Evolutionary conservation across 1,140 invertebrate genomes (phyloP).

Genomic region (Aphaenogaster ashmeadi): DNA sequence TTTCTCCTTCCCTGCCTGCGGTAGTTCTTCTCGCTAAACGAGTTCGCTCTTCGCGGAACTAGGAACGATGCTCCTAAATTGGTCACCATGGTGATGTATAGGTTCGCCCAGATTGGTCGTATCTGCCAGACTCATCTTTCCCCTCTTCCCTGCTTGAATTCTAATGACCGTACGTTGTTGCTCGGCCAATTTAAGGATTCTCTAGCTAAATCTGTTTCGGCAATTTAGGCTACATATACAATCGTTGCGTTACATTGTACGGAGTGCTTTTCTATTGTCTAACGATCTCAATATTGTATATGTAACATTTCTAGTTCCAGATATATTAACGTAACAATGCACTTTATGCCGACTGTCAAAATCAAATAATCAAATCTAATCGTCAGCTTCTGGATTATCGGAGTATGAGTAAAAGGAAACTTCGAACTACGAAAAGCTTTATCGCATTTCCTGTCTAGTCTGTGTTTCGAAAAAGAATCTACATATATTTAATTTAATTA

Average conservation of each 20-base stretch:
- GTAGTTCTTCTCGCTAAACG: slow-evolving; percentile 51
- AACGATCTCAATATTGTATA: not conserved
- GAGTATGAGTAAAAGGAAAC: not conserved
- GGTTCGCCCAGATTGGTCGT: slow-evolving; percentile 75
- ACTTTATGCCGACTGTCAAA: not conserved
- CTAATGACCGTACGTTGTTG: slow-evolving; percentile 73
- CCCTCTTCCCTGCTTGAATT: slow-evolving; percentile 58
- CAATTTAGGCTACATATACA: slow-evolving; percentile 69
- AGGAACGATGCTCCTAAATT: slow-evolving; percentile 79
- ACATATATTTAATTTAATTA: not conserved
- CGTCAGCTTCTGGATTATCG: not conserved
- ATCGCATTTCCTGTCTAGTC: not conserved
- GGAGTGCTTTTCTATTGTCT: not conserved
- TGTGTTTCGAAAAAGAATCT: not conserved
- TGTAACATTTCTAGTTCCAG: not conserved
- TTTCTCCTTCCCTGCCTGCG: slow-evolving; percentile 58
- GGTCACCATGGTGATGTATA: slow-evolving; percentile 81
- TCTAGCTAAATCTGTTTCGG: slow-evolving; percentile 74
- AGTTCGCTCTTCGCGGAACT: slow-evolving; percentile 65
- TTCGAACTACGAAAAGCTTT: not conserved
- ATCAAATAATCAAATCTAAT: not conserved
- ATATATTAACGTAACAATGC: not conserved
- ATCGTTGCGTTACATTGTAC: slow-evolving; percentile 9
- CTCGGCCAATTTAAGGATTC: slow-evolving; percentile 79
- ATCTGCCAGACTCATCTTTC: slow-evolving; percentile 80